These are phyloP conservation scores for Antitype chi DNA, from an alignment of 2,888 invertebrate species.

Conservation along the genomic window DNA sequence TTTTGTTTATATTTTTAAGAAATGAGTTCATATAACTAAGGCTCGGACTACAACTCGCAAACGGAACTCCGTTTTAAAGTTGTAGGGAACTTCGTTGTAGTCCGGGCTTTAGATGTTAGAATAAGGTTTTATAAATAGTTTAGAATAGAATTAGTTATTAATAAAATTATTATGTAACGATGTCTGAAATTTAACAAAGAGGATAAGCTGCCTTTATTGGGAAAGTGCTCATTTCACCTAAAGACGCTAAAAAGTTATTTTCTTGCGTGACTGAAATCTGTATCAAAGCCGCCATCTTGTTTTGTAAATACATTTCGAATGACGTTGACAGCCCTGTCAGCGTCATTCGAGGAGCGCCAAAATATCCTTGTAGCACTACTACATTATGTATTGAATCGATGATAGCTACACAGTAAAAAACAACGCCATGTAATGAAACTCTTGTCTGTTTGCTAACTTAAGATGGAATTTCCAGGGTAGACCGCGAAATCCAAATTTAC, in stretches of 20 bases:
- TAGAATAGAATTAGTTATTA: slow-evolving; percentile 26
- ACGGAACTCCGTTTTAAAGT: not conserved
- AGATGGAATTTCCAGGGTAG: too few species aligned
- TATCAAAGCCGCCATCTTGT: not conserved
- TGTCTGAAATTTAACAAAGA: slow-evolving; percentile 19
- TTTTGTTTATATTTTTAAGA: slow-evolving; percentile 36
- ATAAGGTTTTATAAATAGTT: slow-evolving; percentile 35
- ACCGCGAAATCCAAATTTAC: too few species aligned
- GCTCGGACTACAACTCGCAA: not conserved
- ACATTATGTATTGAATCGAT: too few species aligned
- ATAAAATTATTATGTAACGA: slow-evolving; percentile 14
- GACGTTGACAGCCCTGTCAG: too few species aligned
- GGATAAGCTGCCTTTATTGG: not conserved
- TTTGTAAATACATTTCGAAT: not conserved
- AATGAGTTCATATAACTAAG: slow-evolving; percentile 16
- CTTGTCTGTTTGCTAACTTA: too few species aligned
- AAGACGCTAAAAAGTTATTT: not conserved
- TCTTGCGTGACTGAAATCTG: not conserved
- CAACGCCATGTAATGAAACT: too few species aligned
- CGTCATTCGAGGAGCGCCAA: too few species aligned
- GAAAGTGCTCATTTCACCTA: not conserved
- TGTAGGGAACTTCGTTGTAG: not conserved
- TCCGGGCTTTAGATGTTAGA: slow-evolving; percentile 5
- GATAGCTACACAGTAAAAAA: too few species aligned
- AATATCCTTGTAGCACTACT: too few species aligned